Base-by-base conservation (phyloP, 1,140 invertebrate species). In the Schlechtendalia chinensis region DNA sequence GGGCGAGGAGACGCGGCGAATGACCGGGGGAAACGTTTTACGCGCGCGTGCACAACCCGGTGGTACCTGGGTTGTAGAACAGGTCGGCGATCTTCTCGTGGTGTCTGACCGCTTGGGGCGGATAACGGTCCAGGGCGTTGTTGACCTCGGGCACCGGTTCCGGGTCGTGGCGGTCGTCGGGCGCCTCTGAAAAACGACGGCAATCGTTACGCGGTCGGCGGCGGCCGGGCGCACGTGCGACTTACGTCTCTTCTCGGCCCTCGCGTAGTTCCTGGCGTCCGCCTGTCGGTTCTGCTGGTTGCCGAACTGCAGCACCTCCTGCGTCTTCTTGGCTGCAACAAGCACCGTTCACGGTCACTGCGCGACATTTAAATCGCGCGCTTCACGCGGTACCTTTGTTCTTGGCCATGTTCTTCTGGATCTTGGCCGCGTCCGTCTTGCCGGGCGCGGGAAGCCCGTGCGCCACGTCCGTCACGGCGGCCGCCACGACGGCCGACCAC, bases 271-370 rank as follows among this genome's bases (percentile, higher is more conserved):
- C 17, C 75, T 63, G 45, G 22, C 61, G 47, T 83, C 84, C 16
- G 84, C 83, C 6, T 83, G 81, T 47, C 84, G 84, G 82, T 86
- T 87, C 69, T 87, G 87, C 79, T 87, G 87, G 80, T 87, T 87
- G 1, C 86, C 86, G 54, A 87, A 87, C 85, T 87, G 87, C 61
- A 87, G 82, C 45, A 85, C 83, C 81, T 87, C 87, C 83, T 87
- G 86, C 1, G 86, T 84, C 79, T 86, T 84, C 83, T 87, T 87
- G 5, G 84, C 87, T 87, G 16, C 32, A 16, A 47, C n/a, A n/a
- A n/a, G n/a, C n/a, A n/a, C n/a, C n/a, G n/a, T n/a, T n/a, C n/a
- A n/a, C n/a, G n/a, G n/a, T n/a, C n/a, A n/a, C n/a, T n/a, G n/a
- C n/a, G n/a, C n/a, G n/a, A n/a, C n/a, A n/a, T n/a, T n/a, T n/a